phyloP scores from a whole-genome alignment of 2,888 invertebrate genomes.

The Fabriciana adippe region DNA sequence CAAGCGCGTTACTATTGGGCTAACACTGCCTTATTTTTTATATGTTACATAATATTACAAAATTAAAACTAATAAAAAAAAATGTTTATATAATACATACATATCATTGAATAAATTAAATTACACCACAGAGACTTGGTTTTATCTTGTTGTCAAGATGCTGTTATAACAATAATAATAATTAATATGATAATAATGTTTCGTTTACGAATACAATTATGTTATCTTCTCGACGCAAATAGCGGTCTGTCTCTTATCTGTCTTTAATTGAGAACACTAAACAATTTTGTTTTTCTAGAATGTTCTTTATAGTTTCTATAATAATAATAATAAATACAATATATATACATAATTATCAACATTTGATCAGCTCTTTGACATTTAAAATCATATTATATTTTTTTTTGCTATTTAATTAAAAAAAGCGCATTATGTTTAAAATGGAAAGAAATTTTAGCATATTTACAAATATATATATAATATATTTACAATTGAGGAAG shows the following conservation, averaged over 20 bases:
- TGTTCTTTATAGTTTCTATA: too few relatives aligned
- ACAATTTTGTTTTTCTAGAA: too few relatives aligned
- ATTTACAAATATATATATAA: constrained; percentile 20
- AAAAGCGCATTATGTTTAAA: background rate
- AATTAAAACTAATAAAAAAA: too few relatives aligned
- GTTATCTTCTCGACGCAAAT: background rate
- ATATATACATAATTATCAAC: too few relatives aligned
- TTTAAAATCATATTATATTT: background rate
- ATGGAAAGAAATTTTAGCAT: constrained; percentile 10
- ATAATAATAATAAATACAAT: too few relatives aligned
- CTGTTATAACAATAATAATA: constrained; percentile 1
- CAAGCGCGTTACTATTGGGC: too few relatives aligned
- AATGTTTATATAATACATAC: too few relatives aligned
- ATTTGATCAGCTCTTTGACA: too few relatives aligned
- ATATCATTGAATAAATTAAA: too few relatives aligned
- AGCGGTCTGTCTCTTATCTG: background rate
- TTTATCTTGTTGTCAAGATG: constrained; percentile 13
- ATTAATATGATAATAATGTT: background rate
- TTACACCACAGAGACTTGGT: background rate
- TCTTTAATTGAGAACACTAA: too few relatives aligned
- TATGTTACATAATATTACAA: too few relatives aligned
- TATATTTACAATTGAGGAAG: constrained; percentile 15
- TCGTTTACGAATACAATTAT: background rate
- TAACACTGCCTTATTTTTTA: too few relatives aligned
- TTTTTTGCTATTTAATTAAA: background rate